A percentile compares a stretch with the other conserved stretches of the same genome.
Conservation (phyloP, 2,888 invertebrate genomes). For the Epiperipatus broadwayi region DNA sequence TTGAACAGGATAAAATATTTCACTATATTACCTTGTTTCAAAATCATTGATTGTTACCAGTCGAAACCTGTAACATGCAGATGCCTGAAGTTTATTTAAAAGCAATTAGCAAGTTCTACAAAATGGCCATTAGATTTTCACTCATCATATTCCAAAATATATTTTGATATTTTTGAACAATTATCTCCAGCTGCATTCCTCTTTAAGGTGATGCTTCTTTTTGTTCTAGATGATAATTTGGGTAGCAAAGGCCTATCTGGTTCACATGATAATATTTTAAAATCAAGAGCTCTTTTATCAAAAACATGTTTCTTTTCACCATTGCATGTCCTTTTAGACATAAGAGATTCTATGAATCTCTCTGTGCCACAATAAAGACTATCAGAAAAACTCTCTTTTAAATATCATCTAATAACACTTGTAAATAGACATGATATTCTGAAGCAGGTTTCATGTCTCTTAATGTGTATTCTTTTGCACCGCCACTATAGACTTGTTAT, state of each 20-base stretch:
- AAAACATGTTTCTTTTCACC: too few species aligned
- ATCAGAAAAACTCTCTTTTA: slow-evolving; percentile 53
- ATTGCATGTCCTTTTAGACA: too few species aligned
- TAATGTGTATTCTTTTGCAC: too few species aligned
- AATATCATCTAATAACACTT: slow-evolving; percentile 52
- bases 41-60: slow-evolving; percentile 60
- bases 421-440: slow-evolving; percentile 57
- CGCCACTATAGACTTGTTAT: slow-evolving; percentile 64
- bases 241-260: slow-evolving; percentile 49
- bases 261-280: slow-evolving; percentile 58
- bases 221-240: slow-evolving; percentile 47
- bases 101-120: slow-evolving; percentile 49
- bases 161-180: slow-evolving; percentile 54
- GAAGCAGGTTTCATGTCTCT: slow-evolving; percentile 70
- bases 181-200: slow-evolving; percentile 47
- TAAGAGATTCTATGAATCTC: too few species aligned
- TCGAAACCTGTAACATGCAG: slow-evolving; percentile 60
- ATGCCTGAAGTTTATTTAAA: slow-evolving; percentile 52
- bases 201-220: slow-evolving; percentile 37
- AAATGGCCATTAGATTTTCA: slow-evolving; percentile 38
- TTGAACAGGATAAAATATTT: slow-evolving; percentile 33
- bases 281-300: slow-evolving; percentile 52
- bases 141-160: slow-evolving; percentile 55
- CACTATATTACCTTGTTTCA: slow-evolving; percentile 39
- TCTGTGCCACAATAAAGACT: slow-evolving; percentile 13